A percentile compares a stretch with the other conserved stretches of the same genome.
phyloP scores from a whole-genome alignment of 2,888 invertebrate genomes.

The Tenthredo notha region DNA sequence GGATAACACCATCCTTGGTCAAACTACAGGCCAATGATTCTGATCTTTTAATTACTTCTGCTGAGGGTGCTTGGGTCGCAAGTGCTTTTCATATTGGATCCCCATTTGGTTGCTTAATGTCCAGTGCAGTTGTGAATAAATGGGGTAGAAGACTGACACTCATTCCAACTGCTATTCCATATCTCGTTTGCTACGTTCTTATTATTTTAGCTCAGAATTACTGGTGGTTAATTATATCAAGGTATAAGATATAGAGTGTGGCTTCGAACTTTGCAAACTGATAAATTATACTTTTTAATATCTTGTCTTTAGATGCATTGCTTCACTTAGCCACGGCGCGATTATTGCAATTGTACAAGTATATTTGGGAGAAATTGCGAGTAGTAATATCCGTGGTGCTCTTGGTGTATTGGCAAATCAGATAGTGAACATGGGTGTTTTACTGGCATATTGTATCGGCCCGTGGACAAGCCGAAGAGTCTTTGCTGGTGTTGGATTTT shows the following conservation, averaged over 20 bases:
- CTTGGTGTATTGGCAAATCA: not conserved
- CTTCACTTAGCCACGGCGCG: not conserved
- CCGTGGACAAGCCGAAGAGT: constrained; percentile 38
- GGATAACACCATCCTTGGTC: constrained; percentile 54
- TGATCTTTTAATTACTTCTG: constrained; percentile 49
- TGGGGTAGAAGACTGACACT: not conserved
- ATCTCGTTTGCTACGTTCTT: not conserved
- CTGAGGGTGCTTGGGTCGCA: constrained; percentile 59
- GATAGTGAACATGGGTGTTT: not conserved
- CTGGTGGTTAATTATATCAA: not conserved
- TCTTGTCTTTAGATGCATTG: not conserved
- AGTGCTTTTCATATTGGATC: constrained; percentile 54
- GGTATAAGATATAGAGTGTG: not conserved
- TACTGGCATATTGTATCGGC: constrained; percentile 39
- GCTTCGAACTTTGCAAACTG: not conserved
- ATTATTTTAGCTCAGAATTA: not conserved
- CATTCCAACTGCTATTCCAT: not conserved
- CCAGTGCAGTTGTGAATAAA: constrained; percentile 55
- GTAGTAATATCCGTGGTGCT: not conserved
- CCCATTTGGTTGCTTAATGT: constrained; percentile 57
- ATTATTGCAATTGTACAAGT: not conserved
- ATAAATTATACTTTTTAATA: not conserved
- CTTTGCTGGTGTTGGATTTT: not conserved
- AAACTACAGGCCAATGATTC: constrained; percentile 13
- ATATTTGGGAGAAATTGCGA: not conserved